These are phyloP conservation scores for Drosophila busckii DNA, from an alignment of 1,140 invertebrate species.

Conservation along the genomic window DNA sequence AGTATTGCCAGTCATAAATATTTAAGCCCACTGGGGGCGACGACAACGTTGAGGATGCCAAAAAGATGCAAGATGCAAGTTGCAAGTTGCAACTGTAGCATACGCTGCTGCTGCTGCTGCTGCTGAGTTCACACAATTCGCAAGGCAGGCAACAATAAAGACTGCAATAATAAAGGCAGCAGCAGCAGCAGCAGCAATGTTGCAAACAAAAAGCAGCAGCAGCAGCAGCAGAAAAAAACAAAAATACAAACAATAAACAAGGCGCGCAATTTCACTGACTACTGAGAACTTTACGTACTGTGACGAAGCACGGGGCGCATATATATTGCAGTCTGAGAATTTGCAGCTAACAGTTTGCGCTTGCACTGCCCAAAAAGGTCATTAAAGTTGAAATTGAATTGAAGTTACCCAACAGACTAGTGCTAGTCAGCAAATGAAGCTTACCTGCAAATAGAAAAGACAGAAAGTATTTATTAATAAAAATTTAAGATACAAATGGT, in stretches of 20 bases:
- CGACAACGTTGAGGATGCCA: slow-evolving; percentile 19
- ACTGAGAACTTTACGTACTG: slow-evolving; percentile 75
- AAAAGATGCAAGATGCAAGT: too few species aligned
- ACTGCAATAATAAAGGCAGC: slow-evolving; percentile 61
- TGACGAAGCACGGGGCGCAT: slow-evolving; percentile 33
- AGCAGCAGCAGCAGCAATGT: slow-evolving; percentile 3
- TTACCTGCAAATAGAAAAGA: slow-evolving; percentile 21
- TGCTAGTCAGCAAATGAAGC: too few species aligned
- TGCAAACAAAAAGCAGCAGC: slow-evolving; percentile 4
- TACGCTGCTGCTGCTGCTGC: slow-evolving; percentile 24
- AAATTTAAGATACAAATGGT: too few species aligned
- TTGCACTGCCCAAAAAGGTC: slow-evolving; percentile 55
- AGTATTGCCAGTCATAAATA: slow-evolving; percentile 72
- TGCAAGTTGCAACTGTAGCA: slow-evolving; percentile 19
- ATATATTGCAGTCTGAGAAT: neutral
- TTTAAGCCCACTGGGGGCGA: slow-evolving; percentile 32
- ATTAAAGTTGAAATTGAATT: neutral
- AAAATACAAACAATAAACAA: slow-evolving; percentile 67
- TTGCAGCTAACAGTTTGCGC: slow-evolving; percentile 19
- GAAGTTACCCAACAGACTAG: too few species aligned
- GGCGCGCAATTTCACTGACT: slow-evolving; percentile 69
- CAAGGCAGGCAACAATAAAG: slow-evolving; percentile 49
- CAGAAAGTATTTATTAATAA: neutral
- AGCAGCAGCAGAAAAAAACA: slow-evolving; percentile 18
- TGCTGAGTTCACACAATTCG: slow-evolving; percentile 51